Evolutionary conservation across 2,888 invertebrate species (phyloP).

Genomic region (Perizoma flavofasciatum): DNA sequence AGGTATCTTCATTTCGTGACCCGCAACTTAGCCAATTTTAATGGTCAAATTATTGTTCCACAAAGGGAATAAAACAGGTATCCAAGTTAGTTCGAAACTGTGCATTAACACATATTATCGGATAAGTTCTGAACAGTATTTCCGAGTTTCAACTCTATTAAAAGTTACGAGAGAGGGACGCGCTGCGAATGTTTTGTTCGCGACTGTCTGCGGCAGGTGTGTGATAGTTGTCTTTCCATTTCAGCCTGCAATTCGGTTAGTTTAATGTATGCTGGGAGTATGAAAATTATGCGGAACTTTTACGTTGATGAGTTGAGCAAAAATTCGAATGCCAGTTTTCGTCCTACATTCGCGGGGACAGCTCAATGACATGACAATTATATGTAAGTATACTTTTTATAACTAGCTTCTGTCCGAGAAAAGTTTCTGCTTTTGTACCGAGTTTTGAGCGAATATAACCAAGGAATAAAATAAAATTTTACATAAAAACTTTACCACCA

Average conservation of each 20-base stretch:
- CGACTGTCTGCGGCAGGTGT: constrained; percentile 38
- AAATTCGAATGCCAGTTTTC: not conserved
- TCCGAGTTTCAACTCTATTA: constrained; percentile 59
- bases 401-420: too few species aligned
- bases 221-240: constrained; percentile 37
- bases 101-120: constrained; percentile 51
- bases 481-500: too few species aligned
- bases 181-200: constrained; percentile 40
- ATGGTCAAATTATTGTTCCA: constrained; percentile 6
- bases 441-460: too few species aligned
- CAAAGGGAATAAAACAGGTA: constrained; percentile 24
- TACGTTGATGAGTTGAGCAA: constrained; percentile 4
- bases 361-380: too few species aligned
- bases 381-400: too few species aligned
- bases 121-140: constrained; percentile 52
- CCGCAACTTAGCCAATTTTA: constrained; percentile 5
- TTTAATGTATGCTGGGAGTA: constrained; percentile 34
- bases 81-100: constrained; percentile 41
- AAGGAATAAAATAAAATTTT: too few species aligned
- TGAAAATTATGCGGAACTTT: constrained; percentile 28
- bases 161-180: constrained; percentile 52
- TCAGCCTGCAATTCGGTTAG: constrained; percentile 35
- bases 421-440: too few species aligned
- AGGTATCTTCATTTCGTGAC: too few species aligned
- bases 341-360: not conserved